Base-by-base conservation (phyloP, 2,888 invertebrate species). In the Diachrysia chrysitis region DNA sequence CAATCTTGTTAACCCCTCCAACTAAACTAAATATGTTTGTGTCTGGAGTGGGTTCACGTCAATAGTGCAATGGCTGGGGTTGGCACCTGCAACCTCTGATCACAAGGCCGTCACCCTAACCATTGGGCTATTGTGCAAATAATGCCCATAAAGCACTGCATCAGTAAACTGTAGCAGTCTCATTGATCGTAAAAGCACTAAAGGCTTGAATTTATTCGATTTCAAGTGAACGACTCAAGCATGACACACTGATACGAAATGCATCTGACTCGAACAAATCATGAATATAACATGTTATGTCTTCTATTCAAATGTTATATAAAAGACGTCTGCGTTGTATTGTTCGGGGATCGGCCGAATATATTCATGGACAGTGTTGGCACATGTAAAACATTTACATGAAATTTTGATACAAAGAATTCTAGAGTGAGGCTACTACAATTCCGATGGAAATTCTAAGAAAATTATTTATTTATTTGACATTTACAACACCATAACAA, bases 371-470 rank as follows among this genome's bases (percentile, higher is more conserved):
- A n/a, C n/a, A 42, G n/a, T 42, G n/a, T 42, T n/a, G 7, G n/a
- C 14, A 37, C 37, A n/a, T 42, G 42, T 42, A 4, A 37, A 42
- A n/a, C n/a, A 32, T 32, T 42, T 42, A n/a, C 7, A 42, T 42
- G 42, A 42, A 42, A 42, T 42, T 42, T 42, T 42, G n/a, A 16
- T 42, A n/a, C 42, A 42, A 42, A n/a, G 42, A 42, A 42, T 42
- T 42, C 6, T 42, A 42, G n/a, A 42, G 42, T 42, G n/a, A 7
- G n/a, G 7, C n/a, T 42, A 42, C 37, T 16, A 16, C 42, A n/a
- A 42, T 42, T 42, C n/a, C 16, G n/a, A 42, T 42, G n/a, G 42
- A 42, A 42, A 42, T 42, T 42, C n/a, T n/a, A 42, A 42, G n/a
- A n/a, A 6, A n/a, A 16, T n/a, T n/a, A n/a, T n/a, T n/a, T n/a